These are phyloP conservation scores for Chloroceryle amazona DNA, from an alignment of 2,797 vertebrate genomes.

Conservation along the genomic window DNA sequence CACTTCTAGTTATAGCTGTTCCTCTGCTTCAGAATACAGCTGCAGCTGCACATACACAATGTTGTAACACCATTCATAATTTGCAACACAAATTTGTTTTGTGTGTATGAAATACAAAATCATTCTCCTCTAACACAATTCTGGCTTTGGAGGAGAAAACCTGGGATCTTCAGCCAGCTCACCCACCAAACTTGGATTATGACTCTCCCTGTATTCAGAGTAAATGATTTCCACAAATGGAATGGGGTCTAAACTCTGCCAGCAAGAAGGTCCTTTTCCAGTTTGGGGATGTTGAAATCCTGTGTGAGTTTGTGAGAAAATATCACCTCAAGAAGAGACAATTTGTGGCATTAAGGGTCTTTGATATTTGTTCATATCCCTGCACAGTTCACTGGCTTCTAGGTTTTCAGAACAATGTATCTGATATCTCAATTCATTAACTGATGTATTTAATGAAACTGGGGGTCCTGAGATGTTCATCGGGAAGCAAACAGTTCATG, in stretches of 20 bases:
- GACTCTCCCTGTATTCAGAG: background rate
- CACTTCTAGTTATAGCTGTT: background rate
- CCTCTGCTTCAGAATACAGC: background rate
- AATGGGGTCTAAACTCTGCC: background rate
- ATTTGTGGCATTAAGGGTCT: background rate
- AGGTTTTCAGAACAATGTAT: background rate
- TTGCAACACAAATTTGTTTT: background rate
- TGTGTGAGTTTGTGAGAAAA: background rate
- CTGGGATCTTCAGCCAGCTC: background rate
- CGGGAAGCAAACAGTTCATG: background rate
- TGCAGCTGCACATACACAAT: background rate
- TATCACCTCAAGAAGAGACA: background rate
- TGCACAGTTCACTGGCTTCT: background rate
- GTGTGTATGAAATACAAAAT: background rate
- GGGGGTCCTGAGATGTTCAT: background rate
- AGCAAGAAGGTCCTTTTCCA: background rate
- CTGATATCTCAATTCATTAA: slow-evolving; percentile 14
- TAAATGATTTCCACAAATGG: background rate
- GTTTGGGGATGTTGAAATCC: background rate
- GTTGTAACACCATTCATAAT: background rate
- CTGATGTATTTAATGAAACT: background rate
- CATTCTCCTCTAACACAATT: background rate
- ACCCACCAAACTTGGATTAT: background rate
- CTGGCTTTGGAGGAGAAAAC: background rate
- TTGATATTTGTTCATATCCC: background rate